Base-by-base conservation (phyloP, 2,797 vertebrate species). In the Etheostoma perlongum region DNA sequence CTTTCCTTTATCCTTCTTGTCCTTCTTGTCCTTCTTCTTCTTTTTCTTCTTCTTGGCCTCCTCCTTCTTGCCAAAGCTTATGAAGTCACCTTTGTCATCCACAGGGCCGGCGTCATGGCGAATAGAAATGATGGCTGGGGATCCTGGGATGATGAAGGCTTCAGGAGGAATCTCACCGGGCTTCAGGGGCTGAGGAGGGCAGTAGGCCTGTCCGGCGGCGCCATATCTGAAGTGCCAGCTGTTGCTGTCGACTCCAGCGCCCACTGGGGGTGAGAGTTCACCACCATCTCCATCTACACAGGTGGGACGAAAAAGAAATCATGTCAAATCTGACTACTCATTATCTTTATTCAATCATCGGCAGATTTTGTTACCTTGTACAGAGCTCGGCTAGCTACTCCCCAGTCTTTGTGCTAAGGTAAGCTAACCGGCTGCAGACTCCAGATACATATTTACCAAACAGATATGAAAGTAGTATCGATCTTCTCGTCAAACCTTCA, bases 41-140 rank as follows among this genome's bases (percentile, higher is more conserved):
- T 99, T 99, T 88, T 99, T 99, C 94, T 99, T 99, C 95, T 99
- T 99, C 96, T 99, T 99, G 85, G 96, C 96, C 74, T 99, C 98
- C 65, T 99, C 97, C 91, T 99, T 99, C 95, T 99, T 99, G 93
- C 98, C 98, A 80, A 99, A 99, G 93, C 97, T 98, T 94, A 99
- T 99, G 95, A 99, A 99, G 94, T 99, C 98, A 89, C 97, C 97
- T 95, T 99, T 99, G 93, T 98, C 97, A 80, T 96, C 97, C 92
- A 96, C 96, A 74, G 94, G 97, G 84, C 97, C 95, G 25, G 95
- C 88, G 87, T 98, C 98, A 86, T 99, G 98, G 82, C 98, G 97
- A 89, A 99, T 99, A 85, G 98, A 99, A 94, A 99, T 99, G 95
- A 99, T 99, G 93, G 98, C 98, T 66, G 98, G 98, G 85, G 98